Conservation (phyloP, 2,113 vertebrate genomes). For the Trematomus loennbergii region DNA sequence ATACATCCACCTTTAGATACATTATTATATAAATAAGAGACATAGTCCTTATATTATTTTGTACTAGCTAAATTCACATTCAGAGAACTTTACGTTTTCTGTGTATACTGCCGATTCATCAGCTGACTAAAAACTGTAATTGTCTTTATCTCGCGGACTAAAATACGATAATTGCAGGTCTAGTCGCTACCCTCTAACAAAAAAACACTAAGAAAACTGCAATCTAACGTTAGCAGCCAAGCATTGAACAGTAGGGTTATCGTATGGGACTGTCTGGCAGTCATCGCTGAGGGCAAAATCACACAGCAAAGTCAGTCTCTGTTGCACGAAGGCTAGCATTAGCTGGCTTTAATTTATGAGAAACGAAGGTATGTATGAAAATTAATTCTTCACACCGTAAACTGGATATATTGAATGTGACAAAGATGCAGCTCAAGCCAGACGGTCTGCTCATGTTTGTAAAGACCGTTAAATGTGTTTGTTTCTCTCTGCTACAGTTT, state of each 20-base stretch:
- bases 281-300: conserved; percentile 26
- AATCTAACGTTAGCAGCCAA: not conserved
- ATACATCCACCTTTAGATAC: not conserved
- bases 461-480: not conserved
- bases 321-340: conserved; percentile 44
- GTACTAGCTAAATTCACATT: no score
- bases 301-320: fast-evolving
- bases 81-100: not conserved
- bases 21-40: not conserved
- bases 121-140: not conserved
- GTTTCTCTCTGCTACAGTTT: conserved; percentile 30
- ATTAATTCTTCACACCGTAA: not conserved
- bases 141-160: not conserved
- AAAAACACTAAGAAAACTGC: not conserved
- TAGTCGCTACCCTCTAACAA: no score
- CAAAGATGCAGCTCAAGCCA: no score
- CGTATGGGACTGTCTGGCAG: conserved; percentile 34
- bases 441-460: not conserved
- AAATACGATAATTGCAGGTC: not conserved
- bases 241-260: not conserved
- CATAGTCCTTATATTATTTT: not conserved
- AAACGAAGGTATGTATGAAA: conserved; percentile 56
- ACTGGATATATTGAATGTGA: not conserved
- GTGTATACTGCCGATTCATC: not conserved
- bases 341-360: conserved; percentile 47